Conservation (phyloP, 2,113 vertebrate species). For the Prietella phreatophila region DNA sequence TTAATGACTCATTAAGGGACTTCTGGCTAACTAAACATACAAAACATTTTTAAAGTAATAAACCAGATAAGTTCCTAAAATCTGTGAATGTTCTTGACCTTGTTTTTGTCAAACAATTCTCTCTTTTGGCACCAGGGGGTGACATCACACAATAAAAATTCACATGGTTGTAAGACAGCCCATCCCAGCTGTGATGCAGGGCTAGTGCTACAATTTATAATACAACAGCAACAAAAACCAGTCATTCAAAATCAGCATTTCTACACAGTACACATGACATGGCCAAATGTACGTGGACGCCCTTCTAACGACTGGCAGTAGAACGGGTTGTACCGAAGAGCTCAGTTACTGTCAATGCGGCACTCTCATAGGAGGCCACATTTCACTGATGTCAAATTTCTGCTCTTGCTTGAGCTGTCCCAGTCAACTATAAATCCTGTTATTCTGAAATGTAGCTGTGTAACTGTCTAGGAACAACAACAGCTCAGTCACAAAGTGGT, state of each 20-base stretch:
- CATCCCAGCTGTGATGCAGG: background rate
- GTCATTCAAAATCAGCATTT: background rate
- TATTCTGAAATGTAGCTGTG: background rate
- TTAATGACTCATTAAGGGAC: background rate
- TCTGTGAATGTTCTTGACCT: background rate
- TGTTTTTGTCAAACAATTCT: background rate
- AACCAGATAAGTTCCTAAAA: background rate
- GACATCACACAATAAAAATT: background rate
- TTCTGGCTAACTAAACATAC: background rate
- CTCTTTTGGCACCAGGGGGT: background rate
- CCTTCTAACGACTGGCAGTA: background rate
- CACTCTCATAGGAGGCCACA: background rate
- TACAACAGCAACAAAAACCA: background rate
- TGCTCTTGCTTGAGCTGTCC: background rate
- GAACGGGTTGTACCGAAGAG: background rate
- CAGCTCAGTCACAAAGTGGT: background rate
- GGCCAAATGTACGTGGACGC: background rate
- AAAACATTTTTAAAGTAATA: background rate
- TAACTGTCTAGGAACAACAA: background rate
- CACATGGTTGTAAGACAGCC: background rate
- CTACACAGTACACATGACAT: background rate
- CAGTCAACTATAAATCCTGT: background rate
- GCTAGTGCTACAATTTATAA: background rate
- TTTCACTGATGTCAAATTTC: background rate
- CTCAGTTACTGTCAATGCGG: background rate